Percentiles rank a stretch among this genome's conserved stretches.
Conservation (phyloP, 1,140 invertebrate species). For the Aporrectodea caliginosa region DNA sequence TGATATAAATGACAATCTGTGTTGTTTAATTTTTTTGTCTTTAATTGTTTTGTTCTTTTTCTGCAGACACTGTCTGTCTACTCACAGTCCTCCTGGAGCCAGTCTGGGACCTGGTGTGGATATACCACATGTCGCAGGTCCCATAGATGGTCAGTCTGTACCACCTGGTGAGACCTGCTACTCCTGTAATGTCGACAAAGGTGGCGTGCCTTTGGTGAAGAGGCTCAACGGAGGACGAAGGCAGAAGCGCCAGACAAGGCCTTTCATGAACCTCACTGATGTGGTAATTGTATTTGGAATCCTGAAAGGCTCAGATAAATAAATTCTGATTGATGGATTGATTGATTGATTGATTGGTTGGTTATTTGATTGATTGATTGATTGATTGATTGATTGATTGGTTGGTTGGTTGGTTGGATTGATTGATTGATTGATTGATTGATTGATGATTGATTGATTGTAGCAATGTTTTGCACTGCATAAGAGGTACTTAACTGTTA, state of each 20-base stretch:
- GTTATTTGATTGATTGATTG: too few relatives aligned
- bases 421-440: too few relatives aligned
- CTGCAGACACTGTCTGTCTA: neutral
- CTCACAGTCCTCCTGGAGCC: neutral
- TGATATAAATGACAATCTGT: too few relatives aligned
- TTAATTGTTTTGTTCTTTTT: neutral
- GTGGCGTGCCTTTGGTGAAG: neutral
- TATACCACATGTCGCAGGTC: neutral
- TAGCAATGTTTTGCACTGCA: too few relatives aligned
- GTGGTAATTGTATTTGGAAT: neutral
- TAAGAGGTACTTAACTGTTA: too few relatives aligned
- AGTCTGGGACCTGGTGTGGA: neutral
- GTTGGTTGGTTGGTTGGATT: too few relatives aligned
- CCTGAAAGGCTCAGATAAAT: too few relatives aligned
- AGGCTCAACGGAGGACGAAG: neutral
- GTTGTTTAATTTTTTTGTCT: too few relatives aligned
- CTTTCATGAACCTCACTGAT: neutral
- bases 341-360: too few relatives aligned
- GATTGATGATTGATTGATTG: too few relatives aligned
- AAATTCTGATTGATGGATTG: too few relatives aligned
- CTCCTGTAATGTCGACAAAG: neutral
- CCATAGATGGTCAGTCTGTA: neutral
- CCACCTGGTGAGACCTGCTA: neutral
- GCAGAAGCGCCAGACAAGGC: neutral
- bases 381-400: too few relatives aligned